Conservation (phyloP, 2,113 vertebrate species). For the Sialia sialis region DNA sequence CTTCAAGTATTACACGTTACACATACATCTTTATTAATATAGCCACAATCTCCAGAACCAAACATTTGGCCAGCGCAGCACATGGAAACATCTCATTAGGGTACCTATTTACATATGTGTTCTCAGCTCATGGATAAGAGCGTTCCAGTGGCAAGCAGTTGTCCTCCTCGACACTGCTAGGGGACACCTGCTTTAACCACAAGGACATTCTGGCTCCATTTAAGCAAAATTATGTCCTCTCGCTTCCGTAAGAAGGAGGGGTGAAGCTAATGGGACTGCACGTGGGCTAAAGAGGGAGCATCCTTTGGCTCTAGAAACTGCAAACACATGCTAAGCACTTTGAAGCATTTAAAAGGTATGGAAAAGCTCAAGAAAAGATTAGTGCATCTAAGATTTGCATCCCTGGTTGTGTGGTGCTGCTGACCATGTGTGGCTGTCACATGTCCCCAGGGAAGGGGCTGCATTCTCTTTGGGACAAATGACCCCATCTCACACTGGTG, state of each 20-base stretch:
- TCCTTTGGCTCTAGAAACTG: background rate
- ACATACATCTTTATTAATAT: slow-evolving; percentile 6
- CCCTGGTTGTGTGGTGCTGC: background rate
- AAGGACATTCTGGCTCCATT: background rate
- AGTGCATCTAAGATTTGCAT: background rate
- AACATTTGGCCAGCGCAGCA: background rate
- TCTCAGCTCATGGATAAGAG: background rate
- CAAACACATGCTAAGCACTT: background rate
- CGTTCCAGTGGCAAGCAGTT: background rate
- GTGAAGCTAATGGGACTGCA: slow-evolving; percentile 5
- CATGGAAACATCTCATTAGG: slow-evolving; percentile 1
- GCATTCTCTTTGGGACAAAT: background rate
- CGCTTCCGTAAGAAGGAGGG: background rate
- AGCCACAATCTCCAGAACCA: background rate
- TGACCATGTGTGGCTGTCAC: background rate
- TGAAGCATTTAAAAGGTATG: background rate
- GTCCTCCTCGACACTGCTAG: background rate
- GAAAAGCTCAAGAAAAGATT: background rate
- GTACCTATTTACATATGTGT: slow-evolving; percentile 46
- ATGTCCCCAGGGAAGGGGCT: background rate
- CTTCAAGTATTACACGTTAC: background rate
- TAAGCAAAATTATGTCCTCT: slow-evolving; percentile 18
- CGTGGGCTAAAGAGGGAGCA: background rate
- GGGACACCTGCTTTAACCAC: slow-evolving; percentile 45
- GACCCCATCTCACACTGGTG: background rate